These are phyloP conservation scores for Hylomyscus alleni DNA, from an alignment of 2,797 vertebrate species.

Conservation along the genomic window DNA sequence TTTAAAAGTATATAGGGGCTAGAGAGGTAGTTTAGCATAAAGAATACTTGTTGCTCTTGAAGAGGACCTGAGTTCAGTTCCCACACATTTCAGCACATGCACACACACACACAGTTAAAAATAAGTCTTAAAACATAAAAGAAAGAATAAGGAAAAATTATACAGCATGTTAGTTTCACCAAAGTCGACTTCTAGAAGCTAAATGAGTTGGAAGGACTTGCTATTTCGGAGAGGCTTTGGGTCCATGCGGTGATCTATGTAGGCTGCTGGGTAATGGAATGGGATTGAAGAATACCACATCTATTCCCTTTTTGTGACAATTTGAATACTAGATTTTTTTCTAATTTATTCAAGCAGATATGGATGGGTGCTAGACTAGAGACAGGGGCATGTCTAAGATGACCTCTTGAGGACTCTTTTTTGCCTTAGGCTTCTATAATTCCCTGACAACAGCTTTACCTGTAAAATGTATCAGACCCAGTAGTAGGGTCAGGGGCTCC, in stretches of 20 bases:
- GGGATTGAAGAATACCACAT: neutral
- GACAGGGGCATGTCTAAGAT: conserved; percentile 49
- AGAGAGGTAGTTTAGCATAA: neutral
- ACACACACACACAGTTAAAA: neutral
- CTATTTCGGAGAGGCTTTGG: neutral
- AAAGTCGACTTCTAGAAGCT: neutral
- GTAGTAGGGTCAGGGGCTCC: conserved; percentile 80
- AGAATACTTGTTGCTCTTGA: neutral
- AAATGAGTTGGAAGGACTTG: conserved; percentile 3
- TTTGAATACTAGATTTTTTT: conserved; percentile 46
- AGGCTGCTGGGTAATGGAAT: neutral
- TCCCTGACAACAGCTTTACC: conserved; percentile 74
- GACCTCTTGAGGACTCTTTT: conserved; percentile 17
- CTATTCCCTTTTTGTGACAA: neutral
- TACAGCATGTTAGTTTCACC: neutral
- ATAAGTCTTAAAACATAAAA: neutral
- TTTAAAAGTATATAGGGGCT: neutral
- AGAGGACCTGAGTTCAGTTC: neutral
- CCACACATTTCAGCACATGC: neutral
- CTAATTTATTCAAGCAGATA: conserved; percentile 54
- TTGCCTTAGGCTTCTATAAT: conserved; percentile 77
- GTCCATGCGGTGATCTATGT: neutral
- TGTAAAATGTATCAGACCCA: conserved; percentile 79
- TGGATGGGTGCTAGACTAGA: conserved; percentile 28
- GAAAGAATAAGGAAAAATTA: neutral